Evolutionary conservation across 2,888 invertebrate species (phyloP).

Genomic region (Tetropium fuscum): DNA sequence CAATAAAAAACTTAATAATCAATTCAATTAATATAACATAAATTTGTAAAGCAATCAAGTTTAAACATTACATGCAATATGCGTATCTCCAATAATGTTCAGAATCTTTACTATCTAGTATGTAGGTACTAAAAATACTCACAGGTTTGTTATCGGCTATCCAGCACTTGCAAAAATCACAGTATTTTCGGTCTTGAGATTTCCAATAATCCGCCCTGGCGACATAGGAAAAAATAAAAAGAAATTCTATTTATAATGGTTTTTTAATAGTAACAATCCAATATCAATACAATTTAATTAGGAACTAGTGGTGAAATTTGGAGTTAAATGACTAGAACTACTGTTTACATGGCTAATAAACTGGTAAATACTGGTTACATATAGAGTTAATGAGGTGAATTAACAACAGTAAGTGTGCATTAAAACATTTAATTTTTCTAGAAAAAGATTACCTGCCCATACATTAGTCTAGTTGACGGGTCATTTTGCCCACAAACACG

Average conservation of each 20-base stretch:
- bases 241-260: slow-evolving; percentile 16
- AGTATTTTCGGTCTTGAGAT: slow-evolving; percentile 94
- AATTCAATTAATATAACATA: too few species aligned
- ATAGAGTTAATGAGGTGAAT: slow-evolving; percentile 11
- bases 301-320: slow-evolving; percentile 30
- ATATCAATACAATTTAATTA: slow-evolving; percentile 28
- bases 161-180: slow-evolving; percentile 99
- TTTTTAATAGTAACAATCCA: slow-evolving; percentile 36
- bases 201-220: slow-evolving; percentile 96
- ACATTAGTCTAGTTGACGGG: too few species aligned
- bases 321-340: slow-evolving; percentile 28
- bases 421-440: too few species aligned
- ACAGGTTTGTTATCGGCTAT: slow-evolving; percentile 96
- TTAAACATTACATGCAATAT: too few species aligned
- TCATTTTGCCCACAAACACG: too few species aligned
- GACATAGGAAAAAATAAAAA: slow-evolving; percentile 47
- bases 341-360: slow-evolving; percentile 6
- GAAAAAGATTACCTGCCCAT: too few species aligned
- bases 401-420: slow-evolving; percentile 4
- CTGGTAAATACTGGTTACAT: slow-evolving; percentile 19
- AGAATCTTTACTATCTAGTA: too few species aligned
- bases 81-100: too few species aligned
- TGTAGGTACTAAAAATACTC: too few species aligned
- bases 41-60: too few species aligned
- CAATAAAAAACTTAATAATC: too few species aligned